These are phyloP conservation scores for Trogon surrucura DNA, from an alignment of 2,113 vertebrate species.

Conservation along the genomic window DNA sequence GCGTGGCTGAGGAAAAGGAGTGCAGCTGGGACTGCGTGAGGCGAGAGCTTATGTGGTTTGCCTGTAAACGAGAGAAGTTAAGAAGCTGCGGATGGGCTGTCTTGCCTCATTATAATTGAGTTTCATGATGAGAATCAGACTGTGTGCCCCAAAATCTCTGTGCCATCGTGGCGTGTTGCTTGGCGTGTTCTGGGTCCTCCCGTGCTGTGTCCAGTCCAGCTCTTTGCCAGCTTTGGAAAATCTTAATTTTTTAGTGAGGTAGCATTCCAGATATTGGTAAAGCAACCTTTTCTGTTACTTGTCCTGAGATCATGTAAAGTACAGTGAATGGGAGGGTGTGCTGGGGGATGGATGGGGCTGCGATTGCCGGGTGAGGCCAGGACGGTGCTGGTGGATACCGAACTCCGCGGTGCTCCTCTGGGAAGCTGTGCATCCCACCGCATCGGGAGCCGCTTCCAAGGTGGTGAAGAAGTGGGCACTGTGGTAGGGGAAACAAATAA, in stretches of 20 bases:
- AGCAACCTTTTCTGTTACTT: background rate
- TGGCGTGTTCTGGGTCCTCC: background rate
- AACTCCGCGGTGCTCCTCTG: accelerated
- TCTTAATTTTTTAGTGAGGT: background rate
- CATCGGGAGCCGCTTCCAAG: background rate
- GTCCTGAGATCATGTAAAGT: background rate
- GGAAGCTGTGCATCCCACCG: background rate
- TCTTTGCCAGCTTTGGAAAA: background rate
- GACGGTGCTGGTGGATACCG: background rate
- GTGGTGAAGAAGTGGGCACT: background rate
- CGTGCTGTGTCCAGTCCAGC: accelerated
- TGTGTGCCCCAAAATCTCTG: background rate
- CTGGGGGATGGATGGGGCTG: background rate
- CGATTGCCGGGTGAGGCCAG: background rate
- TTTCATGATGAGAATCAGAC: background rate
- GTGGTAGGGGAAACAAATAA: background rate
- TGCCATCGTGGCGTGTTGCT: accelerated
- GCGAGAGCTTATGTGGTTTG: background rate
- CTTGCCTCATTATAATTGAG: background rate
- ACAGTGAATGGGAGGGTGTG: background rate
- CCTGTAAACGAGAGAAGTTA: background rate
- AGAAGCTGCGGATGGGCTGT: background rate
- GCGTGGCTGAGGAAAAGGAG: background rate
- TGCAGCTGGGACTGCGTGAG: background rate
- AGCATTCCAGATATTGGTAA: background rate